These are phyloP conservation scores for Tychaedon coryphoeus DNA, from an alignment of 2,113 vertebrate genomes.

Conservation along the genomic window DNA sequence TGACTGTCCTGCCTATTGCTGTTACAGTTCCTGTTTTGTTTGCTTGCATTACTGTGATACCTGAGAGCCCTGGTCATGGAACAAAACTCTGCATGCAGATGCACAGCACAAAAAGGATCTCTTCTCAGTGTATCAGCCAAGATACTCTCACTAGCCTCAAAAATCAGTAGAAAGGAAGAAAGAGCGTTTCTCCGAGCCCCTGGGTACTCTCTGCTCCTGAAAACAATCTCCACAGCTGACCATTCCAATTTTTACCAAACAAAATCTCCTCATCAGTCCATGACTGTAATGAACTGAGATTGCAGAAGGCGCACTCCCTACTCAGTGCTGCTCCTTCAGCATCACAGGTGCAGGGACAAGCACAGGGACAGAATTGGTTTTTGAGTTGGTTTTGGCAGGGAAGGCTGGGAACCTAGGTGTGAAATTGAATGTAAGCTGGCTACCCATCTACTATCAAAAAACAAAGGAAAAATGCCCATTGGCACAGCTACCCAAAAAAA, in stretches of 20 bases:
- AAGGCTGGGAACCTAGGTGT: not conserved
- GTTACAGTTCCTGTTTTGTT: conserved; percentile 33
- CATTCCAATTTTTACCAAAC: not conserved
- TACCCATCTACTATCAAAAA: not conserved
- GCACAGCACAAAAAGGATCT: not conserved
- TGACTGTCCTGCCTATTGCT: conserved; percentile 40
- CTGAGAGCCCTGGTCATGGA: not conserved
- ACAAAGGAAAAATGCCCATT: not conserved
- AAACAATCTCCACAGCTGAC: not conserved
- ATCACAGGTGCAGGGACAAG: not conserved
- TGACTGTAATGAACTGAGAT: not conserved
- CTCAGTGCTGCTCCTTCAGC: not conserved
- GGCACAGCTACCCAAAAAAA: not conserved
- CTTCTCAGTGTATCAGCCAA: not conserved
- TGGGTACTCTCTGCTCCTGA: not conserved
- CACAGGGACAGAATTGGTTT: accelerated
- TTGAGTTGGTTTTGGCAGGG: not conserved
- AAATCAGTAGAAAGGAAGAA: not conserved
- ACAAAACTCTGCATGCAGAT: not conserved
- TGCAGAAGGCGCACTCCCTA: not conserved
- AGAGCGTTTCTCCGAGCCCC: not conserved
- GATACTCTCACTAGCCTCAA: not conserved
- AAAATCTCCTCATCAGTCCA: accelerated
- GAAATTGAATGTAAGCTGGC: not conserved
- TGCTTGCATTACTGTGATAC: conserved; percentile 1